phyloP scores from a whole-genome alignment of 2,888 invertebrate species.

The Lasioglossum lativentre region DNA sequence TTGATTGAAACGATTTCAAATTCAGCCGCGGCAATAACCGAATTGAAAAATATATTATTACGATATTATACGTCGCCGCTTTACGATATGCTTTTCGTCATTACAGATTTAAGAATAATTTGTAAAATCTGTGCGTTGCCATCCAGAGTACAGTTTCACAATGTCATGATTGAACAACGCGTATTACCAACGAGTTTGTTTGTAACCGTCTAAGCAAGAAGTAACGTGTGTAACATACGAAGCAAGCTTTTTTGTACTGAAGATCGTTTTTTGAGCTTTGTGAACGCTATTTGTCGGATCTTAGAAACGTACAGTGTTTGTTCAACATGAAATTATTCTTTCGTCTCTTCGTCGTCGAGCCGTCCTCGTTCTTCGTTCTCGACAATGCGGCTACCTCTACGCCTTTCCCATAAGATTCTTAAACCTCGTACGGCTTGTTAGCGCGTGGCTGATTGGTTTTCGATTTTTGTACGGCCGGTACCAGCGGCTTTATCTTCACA shows the following conservation, averaged over 20 bases:
- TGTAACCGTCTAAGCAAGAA: slow-evolving; percentile 34
- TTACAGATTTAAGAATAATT: slow-evolving; percentile 38
- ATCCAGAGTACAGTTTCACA: slow-evolving; percentile 22
- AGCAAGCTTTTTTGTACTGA: slow-evolving; percentile 57
- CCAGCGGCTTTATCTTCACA: slow-evolving; percentile 71
- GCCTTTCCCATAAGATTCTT: slow-evolving; percentile 42
- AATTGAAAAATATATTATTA: slow-evolving; percentile 51
- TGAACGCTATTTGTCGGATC: slow-evolving; percentile 30
- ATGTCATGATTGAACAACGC: slow-evolving; percentile 39
- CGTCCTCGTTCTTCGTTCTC: not conserved
- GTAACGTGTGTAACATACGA: slow-evolving; percentile 46
- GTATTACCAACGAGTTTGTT: slow-evolving; percentile 22
- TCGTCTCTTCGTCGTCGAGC: not conserved
- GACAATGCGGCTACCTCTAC: slow-evolving; percentile 39
- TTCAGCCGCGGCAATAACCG: not conserved
- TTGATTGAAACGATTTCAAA: slow-evolving; percentile 15
- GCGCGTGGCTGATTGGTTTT: slow-evolving; percentile 58
- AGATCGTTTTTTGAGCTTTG: slow-evolving; percentile 46
- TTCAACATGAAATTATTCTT: slow-evolving; percentile 27
- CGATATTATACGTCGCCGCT: slow-evolving; percentile 45
- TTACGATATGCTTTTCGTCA: slow-evolving; percentile 56
- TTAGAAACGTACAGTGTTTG: slow-evolving; percentile 47
- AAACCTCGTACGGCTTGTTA: slow-evolving; percentile 74
- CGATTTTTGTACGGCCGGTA: slow-evolving; percentile 52
- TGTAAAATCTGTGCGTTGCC: slow-evolving; percentile 53